phyloP scores from a whole-genome alignment of 1,140 invertebrate genomes.

The Saxidomus purpurata region DNA sequence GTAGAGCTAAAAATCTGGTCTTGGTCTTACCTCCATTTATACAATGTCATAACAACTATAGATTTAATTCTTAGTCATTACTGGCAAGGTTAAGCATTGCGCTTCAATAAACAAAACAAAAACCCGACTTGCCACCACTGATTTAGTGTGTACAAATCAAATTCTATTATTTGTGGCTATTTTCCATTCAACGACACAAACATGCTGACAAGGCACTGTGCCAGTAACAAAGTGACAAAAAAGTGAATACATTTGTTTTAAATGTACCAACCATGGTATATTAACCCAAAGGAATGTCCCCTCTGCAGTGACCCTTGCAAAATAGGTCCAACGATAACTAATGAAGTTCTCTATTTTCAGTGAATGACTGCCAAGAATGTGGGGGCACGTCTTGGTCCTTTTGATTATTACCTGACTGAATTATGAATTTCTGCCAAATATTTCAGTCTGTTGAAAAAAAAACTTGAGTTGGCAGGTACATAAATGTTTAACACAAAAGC shows the following conservation, averaged over 20 bases:
- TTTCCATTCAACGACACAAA: neutral
- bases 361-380: constrained; percentile 30
- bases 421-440: constrained; percentile 9
- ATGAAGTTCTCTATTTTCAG: neutral
- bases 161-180: neutral
- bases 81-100: no score
- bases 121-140: no score
- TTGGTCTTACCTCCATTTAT: no score
- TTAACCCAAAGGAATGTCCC: constrained; percentile 26
- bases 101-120: no score
- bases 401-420: neutral
- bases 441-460: neutral
- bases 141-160: no score
- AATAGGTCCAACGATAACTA: neutral
- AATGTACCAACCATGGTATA: neutral
- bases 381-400: constrained; percentile 3
- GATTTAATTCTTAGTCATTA: no score
- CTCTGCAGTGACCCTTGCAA: constrained; percentile 1
- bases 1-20: no score
- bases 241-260: constrained; percentile 41
- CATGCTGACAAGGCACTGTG: constrained; percentile 5
- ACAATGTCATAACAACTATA: no score
- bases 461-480: neutral
- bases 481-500: neutral
- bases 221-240: constrained; percentile 22